Percentiles rank a stretch among this genome's conserved stretches.
These are phyloP conservation scores for Chironomus striatipennis DNA, from an alignment of 1,140 invertebrate species.

Conservation along the genomic window DNA sequence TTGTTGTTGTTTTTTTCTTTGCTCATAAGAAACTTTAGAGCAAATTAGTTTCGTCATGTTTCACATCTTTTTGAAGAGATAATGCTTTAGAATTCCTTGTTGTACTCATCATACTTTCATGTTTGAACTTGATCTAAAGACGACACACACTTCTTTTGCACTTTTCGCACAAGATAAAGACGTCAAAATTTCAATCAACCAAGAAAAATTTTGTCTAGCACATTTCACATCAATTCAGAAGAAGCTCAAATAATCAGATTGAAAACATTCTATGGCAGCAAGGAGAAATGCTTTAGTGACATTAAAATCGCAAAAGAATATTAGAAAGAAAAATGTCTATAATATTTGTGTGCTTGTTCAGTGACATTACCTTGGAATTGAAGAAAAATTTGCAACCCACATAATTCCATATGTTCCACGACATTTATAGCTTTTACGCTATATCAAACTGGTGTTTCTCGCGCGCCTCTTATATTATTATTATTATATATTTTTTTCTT, in stretches of 20 bases:
- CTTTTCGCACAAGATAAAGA: too few species aligned
- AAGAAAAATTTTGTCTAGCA: too few species aligned
- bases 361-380: not conserved
- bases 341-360: not conserved
- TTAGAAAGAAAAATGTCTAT: too few species aligned
- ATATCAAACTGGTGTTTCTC: not conserved
- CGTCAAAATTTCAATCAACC: too few species aligned
- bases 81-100: not conserved
- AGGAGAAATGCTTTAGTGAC: too few species aligned
- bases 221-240: too few species aligned
- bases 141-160: too few species aligned
- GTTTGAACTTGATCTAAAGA: too few species aligned
- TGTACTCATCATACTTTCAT: not conserved
- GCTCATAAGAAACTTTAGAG: not conserved
- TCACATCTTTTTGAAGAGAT: not conserved
- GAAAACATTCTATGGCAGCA: too few species aligned
- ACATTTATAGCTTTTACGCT: not conserved
- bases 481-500: not conserved
- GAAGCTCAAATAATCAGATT: too few species aligned
- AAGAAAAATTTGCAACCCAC: not conserved
- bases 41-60: slow-evolving; percentile 2
- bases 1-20: not conserved
- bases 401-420: not conserved
- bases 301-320: too few species aligned
- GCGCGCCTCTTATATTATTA: not conserved